phyloP scores from a whole-genome alignment of 2,888 invertebrate species.

The Galerucella nymphaeae region DNA sequence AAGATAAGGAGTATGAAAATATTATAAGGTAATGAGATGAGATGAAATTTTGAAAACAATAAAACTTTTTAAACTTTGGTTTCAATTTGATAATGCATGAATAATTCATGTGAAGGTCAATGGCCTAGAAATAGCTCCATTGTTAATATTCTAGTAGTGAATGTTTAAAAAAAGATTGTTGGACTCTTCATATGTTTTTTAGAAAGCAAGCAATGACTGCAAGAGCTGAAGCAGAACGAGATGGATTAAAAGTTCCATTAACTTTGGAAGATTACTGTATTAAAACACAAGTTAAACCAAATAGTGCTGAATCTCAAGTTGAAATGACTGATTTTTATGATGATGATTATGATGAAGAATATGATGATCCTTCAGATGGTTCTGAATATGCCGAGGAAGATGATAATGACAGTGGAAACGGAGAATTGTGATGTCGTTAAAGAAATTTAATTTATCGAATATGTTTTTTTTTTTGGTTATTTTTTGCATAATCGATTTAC shows the following conservation, averaged over 20 bases:
- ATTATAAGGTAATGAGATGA: slow-evolving; percentile 85
- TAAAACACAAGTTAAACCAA: slow-evolving; percentile 89
- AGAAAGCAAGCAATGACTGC: slow-evolving; percentile 98
- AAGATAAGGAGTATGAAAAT: slow-evolving; percentile 98
- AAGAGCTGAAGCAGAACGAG: slow-evolving; percentile 93
- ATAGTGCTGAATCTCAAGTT: slow-evolving; percentile 80
- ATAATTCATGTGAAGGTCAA: no score
- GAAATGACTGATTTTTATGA: slow-evolving; percentile 98
- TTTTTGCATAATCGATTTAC: slow-evolving; percentile 8
- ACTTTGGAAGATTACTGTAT: slow-evolving; percentile 99
- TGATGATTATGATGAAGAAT: slow-evolving; percentile 88
- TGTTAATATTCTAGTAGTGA: neutral
- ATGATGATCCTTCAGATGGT: slow-evolving; percentile 72
- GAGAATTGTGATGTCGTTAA: slow-evolving; percentile 80
- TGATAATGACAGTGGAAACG: slow-evolving; percentile 92
- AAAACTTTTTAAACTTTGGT: no score
- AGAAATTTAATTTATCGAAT: slow-evolving; percentile 25
- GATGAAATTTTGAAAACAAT: no score
- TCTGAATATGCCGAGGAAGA: slow-evolving; percentile 82
- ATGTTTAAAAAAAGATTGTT: neutral
- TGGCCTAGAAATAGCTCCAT: no score
- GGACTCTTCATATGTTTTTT: slow-evolving; percentile 36
- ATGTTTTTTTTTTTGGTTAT: slow-evolving; percentile 28
- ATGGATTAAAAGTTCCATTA: slow-evolving; percentile 95
- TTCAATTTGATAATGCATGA: no score